Evolutionary conservation across 1,140 invertebrate species (phyloP), one percentile per base, ranked within the genome.

Genomic region (Conus ventricosus): DNA sequence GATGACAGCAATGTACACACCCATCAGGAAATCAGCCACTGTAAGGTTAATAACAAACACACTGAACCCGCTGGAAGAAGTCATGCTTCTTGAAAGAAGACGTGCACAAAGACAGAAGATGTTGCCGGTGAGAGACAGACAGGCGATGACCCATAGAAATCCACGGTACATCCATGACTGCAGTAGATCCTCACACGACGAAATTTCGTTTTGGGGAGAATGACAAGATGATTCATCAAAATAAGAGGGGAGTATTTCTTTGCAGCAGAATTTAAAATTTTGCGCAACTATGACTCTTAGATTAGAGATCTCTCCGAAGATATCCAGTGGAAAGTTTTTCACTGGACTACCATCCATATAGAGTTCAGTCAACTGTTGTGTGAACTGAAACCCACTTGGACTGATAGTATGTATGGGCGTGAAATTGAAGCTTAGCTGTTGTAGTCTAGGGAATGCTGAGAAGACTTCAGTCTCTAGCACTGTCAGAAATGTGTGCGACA

Each of bases 1-100:
- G 60, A 94, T 92, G 13, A 93, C 91, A 13, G 91, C 67, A 25
- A 94, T 75, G 87, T 94, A 94, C 6, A 94, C 71, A 3, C 93
- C 93, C 93, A 94, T 94, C n/a, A 93, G 25, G 20, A 94, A 88
- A 75, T 94, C 92, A 25, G 93, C 90, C 17, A 92, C 15, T 53
- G 89, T 87, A 10, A 94, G 87, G 88, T 92, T 93, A 5, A 90
- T 88, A 7, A 93, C 88, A 25, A 93, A 92, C 6, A 89, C 60
- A 2, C 90, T 89, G 57, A 90, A 90, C 15, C 71, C 83, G 84
- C 23, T 67, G 51, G 10, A 53, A 57, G 76, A 84, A 54, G 27
- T 13, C 27, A 80, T 80, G 17, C 8, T 78, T 8, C 27, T 51
- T 4, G 39, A 55, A 54, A 84, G 83, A 5, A 88, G 82, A 76